A percentile compares a stretch with the other conserved stretches of the same genome.
Conservation (phyloP, 2,113 vertebrate genomes). For the Candoia aspera region DNA sequence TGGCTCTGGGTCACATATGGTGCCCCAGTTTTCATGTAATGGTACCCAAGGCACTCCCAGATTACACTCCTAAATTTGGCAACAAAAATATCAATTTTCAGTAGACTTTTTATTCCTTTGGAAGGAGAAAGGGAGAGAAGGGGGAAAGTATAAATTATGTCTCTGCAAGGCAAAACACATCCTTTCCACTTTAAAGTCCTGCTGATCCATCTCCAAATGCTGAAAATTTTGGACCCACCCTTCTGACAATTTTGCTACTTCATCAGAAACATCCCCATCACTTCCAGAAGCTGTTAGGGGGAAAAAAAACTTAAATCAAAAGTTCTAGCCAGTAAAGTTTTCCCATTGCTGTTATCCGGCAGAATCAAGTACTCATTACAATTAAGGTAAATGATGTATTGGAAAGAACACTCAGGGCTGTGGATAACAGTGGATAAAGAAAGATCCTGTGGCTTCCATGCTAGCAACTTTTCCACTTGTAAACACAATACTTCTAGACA, state of each 20-base stretch:
- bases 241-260: neutral
- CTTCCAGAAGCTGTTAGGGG: neutral
- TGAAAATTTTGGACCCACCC: neutral
- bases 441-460: neutral
- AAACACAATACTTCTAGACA: neutral
- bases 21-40: neutral
- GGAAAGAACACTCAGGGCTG: neutral
- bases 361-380: neutral
- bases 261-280: neutral
- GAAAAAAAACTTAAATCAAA: neutral
- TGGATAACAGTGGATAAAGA: neutral
- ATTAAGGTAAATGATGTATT: neutral
- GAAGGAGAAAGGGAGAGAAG: neutral
- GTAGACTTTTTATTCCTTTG: neutral
- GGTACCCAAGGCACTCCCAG: neutral
- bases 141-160: neutral
- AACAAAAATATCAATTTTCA: neutral
- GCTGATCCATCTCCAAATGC: neutral
- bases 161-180: neutral
- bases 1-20: neutral
- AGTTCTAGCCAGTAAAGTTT: neutral
- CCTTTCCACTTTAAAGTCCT: neutral
- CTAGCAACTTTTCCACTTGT: neutral
- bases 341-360: neutral
- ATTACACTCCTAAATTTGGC: neutral